Conservation (phyloP, 2,888 invertebrate species). For the Cyrtodaria siliqua region DNA sequence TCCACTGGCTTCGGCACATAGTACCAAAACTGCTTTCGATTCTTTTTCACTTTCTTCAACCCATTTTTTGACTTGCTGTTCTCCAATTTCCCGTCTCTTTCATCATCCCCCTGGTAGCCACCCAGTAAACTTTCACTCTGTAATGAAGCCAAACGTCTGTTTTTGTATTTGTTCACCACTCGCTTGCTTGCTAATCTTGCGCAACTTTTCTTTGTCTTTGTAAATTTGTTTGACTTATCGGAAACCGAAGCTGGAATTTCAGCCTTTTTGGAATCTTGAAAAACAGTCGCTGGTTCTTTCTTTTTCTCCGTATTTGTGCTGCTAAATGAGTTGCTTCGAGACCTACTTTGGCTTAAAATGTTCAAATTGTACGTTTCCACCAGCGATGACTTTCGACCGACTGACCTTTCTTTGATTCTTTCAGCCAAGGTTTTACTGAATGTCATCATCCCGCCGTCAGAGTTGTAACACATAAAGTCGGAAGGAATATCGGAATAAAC, state of each 20-base stretch:
- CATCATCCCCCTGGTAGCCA: constrained; percentile 55
- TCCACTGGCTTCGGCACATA: constrained; percentile 18
- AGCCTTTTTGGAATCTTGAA: not conserved
- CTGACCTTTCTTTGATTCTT: constrained; percentile 51
- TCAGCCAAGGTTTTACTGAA: constrained; percentile 57
- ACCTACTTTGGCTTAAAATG: constrained; percentile 24
- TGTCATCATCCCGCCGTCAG: constrained; percentile 16
- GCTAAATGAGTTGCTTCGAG: constrained; percentile 29
- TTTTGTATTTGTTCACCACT: constrained; percentile 44
- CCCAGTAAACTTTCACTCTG: not conserved
- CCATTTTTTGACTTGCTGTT: not conserved
- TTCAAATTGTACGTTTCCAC: constrained; percentile 42
- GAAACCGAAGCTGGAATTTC: not conserved
- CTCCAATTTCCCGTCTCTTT: constrained; percentile 22
- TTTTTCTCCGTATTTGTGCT: constrained; percentile 24
- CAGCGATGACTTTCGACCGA: constrained; percentile 10
- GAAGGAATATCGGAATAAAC: constrained; percentile 28
- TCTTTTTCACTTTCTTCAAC: not conserved
- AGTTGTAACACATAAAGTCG: constrained; percentile 33
- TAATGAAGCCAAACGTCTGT: not conserved
- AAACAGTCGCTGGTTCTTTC: not conserved
- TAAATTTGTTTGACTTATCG: constrained; percentile 1
- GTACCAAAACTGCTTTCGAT: constrained; percentile 29
- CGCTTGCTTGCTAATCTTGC: constrained; percentile 39
- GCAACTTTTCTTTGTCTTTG: constrained; percentile 16